Evolutionary conservation across 2,113 vertebrate species (phyloP).

Genomic region (Dolichotis patagonum): DNA sequence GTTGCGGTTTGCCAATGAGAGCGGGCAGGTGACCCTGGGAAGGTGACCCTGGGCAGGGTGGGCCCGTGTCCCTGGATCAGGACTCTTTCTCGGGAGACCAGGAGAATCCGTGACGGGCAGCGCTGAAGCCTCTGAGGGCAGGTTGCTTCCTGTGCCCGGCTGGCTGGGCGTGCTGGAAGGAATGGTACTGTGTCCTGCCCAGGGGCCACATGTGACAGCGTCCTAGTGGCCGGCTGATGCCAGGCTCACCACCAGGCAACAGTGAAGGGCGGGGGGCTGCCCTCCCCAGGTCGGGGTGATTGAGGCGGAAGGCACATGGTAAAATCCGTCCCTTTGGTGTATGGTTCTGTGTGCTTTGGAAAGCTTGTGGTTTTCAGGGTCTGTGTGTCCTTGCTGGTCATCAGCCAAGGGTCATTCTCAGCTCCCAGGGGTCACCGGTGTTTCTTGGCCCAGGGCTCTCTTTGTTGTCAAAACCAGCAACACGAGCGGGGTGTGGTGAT

Average conservation of each 20-base stretch:
- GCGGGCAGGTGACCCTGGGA: fast-evolving
- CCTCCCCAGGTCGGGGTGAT: neutral
- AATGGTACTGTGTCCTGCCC: fast-evolving
- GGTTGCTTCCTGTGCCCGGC: neutral
- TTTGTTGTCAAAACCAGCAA: fast-evolving
- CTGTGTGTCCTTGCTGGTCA: fast-evolving
- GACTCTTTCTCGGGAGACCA: neutral
- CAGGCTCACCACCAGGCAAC: fast-evolving
- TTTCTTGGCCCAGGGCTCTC: fast-evolving
- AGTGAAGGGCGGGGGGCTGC: neutral
- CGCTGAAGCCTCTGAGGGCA: fast-evolving
- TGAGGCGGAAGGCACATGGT: too few relatives aligned
- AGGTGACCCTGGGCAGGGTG: too few relatives aligned
- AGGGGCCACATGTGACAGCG: fast-evolving
- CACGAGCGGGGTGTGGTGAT: neutral
- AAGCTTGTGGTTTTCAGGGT: neutral
- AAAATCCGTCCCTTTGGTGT: fast-evolving
- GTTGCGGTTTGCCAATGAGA: fast-evolving
- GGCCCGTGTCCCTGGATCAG: too few relatives aligned
- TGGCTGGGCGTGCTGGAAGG: neutral
- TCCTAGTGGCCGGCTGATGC: neutral
- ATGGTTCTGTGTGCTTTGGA: neutral
- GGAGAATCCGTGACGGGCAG: fast-evolving
- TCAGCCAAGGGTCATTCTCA: neutral
- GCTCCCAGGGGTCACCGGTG: fast-evolving